Base-by-base conservation (phyloP, 2,113 vertebrate species). In the Eretmochelys imbricata region DNA sequence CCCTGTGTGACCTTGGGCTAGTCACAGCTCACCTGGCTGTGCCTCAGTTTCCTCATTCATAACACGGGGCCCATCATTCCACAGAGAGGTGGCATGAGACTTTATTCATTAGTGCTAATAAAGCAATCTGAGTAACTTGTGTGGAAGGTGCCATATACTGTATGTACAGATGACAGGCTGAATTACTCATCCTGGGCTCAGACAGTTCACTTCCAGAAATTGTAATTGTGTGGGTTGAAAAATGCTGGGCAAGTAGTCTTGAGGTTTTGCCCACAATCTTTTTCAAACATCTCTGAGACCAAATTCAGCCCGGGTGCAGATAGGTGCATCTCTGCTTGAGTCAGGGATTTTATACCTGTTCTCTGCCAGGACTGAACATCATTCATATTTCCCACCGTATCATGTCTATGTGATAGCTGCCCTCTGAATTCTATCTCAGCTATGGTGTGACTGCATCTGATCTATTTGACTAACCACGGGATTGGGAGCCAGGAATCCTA, bases 271-370 rank as follows among this genome's bases (percentile, higher is more conserved):
- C 8, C 69, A 22, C 35, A 14, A 31, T 14, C 6, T 50, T 76
- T 57, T 72, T 65, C 25, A 19, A 42, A 59, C 20, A 6, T 25
- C 29, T 4, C 16, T 42, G 17, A 29, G 38, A 76, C 20, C 81
- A 35, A 5, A 78, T 20, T 83, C 55, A 0, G 0, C 22, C 78
- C 13, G 3, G 59, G 49, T 38, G 24, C 20, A 12, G 5, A 6
- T 50, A 4, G 50, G 2, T 17, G 38, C 25, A 0, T 0, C 0
- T 0, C 4, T 31, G 48, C 54, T n/a, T 48, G 13, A 17, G 24
- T 1, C 1, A 0, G 49, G 22, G 57, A 83, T 14, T 48, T 27
- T 27, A 50, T 25, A 25, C 2, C 1, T 48, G 85, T 89, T 7
- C 0, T 14, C 12, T 48, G 35, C 13, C 49, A 48, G 78, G 13